Percentiles rank a stretch among this genome's conserved stretches.
Conservation (phyloP, 2,888 invertebrate genomes). For the Pteria penguin region DNA sequence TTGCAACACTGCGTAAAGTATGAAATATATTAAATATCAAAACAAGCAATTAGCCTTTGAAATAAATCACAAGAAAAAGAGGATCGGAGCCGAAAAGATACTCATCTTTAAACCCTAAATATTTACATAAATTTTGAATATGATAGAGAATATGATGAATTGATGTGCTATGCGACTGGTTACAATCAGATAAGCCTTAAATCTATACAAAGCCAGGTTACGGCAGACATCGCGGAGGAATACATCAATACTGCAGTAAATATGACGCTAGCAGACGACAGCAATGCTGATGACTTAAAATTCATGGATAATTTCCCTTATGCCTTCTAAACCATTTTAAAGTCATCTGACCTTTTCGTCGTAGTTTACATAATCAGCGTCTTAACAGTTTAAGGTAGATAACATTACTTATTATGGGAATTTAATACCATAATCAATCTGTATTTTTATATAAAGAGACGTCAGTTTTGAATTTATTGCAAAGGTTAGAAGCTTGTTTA, state of each 20-base stretch:
- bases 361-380: not conserved
- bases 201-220: not conserved
- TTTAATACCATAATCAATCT: not conserved
- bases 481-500: no score
- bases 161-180: not conserved
- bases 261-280: not conserved
- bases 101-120: not conserved
- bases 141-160: not conserved
- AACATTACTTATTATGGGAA: not conserved
- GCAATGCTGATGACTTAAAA: not conserved
- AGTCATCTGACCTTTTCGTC: not conserved
- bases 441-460: not conserved
- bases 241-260: not conserved
- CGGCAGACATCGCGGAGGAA: not conserved
- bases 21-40: not conserved
- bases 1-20: not conserved
- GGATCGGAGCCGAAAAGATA: not conserved
- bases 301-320: not conserved
- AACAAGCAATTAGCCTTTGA: not conserved
- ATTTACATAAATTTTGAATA: not conserved
- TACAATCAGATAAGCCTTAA: not conserved
- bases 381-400: not conserved
- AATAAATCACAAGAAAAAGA: not conserved
- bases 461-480: not conserved
- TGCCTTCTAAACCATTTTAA: not conserved